Conservation (phyloP, 2,888 invertebrate species). For the Gastrophysa polygoni region DNA sequence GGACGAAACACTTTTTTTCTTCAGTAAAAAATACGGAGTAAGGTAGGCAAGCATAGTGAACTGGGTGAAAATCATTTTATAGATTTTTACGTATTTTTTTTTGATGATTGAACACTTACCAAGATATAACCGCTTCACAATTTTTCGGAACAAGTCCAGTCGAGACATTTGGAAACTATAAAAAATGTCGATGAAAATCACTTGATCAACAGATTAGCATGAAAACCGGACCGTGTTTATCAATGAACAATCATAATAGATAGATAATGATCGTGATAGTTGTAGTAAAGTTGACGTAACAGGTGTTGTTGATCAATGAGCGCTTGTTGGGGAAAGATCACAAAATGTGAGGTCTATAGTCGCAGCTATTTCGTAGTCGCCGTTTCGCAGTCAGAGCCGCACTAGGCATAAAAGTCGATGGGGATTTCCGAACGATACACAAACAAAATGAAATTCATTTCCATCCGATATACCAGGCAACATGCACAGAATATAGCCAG, state of each 20-base stretch:
- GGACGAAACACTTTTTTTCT: no score
- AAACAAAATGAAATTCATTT: not conserved
- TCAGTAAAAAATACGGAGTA: no score
- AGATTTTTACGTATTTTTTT: no score
- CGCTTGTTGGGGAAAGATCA: not conserved
- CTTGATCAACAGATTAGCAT: no score
- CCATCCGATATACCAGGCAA: not conserved
- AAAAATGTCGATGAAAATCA: not conserved
- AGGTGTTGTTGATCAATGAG: not conserved
- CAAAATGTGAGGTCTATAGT: not conserved
- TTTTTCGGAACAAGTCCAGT: not conserved
- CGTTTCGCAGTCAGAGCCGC: not conserved
- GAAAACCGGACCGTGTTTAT: not conserved
- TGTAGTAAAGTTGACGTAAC: not conserved
- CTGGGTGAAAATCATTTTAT: no score
- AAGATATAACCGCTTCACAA: not conserved
- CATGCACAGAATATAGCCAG: not conserved
- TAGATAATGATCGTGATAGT: not conserved
- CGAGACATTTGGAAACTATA: not conserved
- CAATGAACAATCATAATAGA: not conserved
- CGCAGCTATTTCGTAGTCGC: not conserved
- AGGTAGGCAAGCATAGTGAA: no score
- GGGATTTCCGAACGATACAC: not conserved
- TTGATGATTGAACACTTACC: not conserved
- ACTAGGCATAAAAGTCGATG: not conserved